Base-by-base conservation (phyloP, 2,797 vertebrate species). In the Gymnoscopelus braueri region DNA sequence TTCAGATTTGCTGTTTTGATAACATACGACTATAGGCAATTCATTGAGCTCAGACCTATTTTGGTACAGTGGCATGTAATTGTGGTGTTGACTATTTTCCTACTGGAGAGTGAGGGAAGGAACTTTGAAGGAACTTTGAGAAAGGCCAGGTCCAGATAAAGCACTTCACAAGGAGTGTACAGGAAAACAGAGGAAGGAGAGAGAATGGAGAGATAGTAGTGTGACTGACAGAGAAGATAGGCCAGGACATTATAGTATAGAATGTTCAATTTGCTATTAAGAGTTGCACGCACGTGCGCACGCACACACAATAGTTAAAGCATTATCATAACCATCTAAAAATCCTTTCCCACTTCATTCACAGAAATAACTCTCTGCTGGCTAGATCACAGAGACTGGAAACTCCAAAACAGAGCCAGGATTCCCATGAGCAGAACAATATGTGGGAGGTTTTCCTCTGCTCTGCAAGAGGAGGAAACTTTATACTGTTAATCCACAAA, bases 301-400 rank as follows among this genome's bases (percentile, higher is more conserved):
- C 1, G 60, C 24, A 14, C 49, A 50, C 49, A 4, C 49, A 29
- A 29, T 3, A 29, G 62, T 52, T 49, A 57, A 1, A 63, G 55
- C 56, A 56, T 50, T 53, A 39, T 12, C 3, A 47, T 71, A 47
- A 56, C 49, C 62, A 69, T 24, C 55, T 32, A 35, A 68, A 70
- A 0, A 15, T 24, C n/a, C 48, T 62, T 51, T 60, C 14, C 3
- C 47, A 62, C 60, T 65, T 29, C 53, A 60, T 60, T 63, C 54
- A 66, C 26, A 53, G 58, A 54, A 60, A 74, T 7, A 10, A 50
- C 59, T 82, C 7, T 29, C 1, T 48, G 47, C 50, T 60, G 75
- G 60, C 23, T 55, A n/a, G 57, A 1, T 48, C n/a, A 35, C 35
- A 66, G 23, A 44, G 44, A 60, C 3, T 65, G 64, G n/a, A 60